Conservation (phyloP, 2,888 invertebrate species). For the Leptinotarsa rubiginosa region DNA sequence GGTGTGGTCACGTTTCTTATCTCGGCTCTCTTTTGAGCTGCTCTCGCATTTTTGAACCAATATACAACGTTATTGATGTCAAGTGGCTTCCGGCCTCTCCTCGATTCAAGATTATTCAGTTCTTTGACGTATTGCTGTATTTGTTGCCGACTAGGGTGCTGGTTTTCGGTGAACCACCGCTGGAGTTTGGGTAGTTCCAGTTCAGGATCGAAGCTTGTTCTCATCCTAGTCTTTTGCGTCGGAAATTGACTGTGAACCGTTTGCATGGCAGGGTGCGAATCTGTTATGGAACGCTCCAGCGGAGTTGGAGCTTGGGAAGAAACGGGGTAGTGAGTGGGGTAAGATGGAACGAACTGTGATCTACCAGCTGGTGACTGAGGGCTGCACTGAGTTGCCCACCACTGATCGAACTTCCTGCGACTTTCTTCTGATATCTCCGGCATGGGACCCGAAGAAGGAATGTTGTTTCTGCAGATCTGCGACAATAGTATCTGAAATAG, state of each 20-base stretch:
- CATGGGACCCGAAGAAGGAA: constrained; percentile 74
- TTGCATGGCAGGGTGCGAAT: constrained; percentile 79
- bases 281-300: constrained; percentile 69
- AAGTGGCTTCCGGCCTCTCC: constrained; percentile 91
- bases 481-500: constrained; percentile 79
- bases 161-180: constrained; percentile 96
- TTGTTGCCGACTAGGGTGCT: constrained; percentile 96
- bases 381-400: constrained; percentile 84
- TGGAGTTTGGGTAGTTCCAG: constrained; percentile 95
- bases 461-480: constrained; percentile 83
- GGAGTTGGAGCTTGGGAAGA: constrained; percentile 63
- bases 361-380: constrained; percentile 67
- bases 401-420: constrained; percentile 89
- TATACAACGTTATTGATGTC: constrained; percentile 97
- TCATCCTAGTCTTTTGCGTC: constrained; percentile 92
- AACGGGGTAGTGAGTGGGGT: constrained; percentile 68
- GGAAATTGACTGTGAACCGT: constrained; percentile 81
- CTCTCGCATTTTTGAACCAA: constrained; percentile 98
- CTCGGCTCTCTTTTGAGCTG: constrained; percentile 93
- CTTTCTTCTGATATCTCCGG: constrained; percentile 86
- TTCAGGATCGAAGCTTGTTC: constrained; percentile 97
- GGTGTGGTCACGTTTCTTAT: constrained; percentile 71
- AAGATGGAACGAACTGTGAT: constrained; percentile 66
- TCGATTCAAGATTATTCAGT: constrained; percentile 90
- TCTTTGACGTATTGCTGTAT: constrained; percentile 96